A percentile compares a stretch with the other conserved stretches of the same genome.
These are phyloP conservation scores for Plectropomus leopardus DNA, from an alignment of 2,113 vertebrate genomes.

Conservation along the genomic window DNA sequence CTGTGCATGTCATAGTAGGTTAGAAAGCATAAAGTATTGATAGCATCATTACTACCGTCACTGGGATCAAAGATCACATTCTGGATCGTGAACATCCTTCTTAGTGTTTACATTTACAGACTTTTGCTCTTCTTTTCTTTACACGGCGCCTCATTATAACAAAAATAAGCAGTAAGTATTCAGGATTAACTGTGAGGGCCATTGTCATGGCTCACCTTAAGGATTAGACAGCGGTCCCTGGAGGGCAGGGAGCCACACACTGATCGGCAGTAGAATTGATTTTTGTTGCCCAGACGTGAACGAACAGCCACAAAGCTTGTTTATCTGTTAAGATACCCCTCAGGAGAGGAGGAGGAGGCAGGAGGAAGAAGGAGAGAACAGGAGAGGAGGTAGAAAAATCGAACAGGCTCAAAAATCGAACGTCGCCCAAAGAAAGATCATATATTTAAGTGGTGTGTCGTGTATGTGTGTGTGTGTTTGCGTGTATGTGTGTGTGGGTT, in stretches of 20 bases:
- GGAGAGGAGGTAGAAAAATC: slow-evolving; percentile 6
- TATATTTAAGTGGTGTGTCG: background rate
- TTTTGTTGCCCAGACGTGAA: slow-evolving; percentile 25
- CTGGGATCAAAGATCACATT: background rate
- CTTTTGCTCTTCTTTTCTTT: background rate
- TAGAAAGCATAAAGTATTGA: background rate
- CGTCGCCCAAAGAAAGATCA: background rate
- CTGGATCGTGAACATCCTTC: background rate
- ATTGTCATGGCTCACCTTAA: slow-evolving; percentile 19
- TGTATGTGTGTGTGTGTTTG: slow-evolving; percentile 12
- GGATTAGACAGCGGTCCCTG: slow-evolving; percentile 14
- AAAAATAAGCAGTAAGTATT: background rate
- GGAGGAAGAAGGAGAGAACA: background rate
- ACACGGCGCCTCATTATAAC: no score
- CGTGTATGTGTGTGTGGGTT: slow-evolving; percentile 26
- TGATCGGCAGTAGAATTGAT: slow-evolving; percentile 37
- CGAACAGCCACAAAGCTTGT: slow-evolving; percentile 29
- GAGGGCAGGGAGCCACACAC: slow-evolving; percentile 24
- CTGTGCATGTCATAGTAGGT: background rate
- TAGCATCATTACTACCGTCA: background rate
- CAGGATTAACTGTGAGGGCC: slow-evolving; percentile 21
- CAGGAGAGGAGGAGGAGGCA: slow-evolving; percentile 2
- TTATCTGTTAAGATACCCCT: slow-evolving; percentile 36
- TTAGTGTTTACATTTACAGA: background rate
- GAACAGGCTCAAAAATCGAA: slow-evolving; percentile 8